Conservation (phyloP, 2,888 invertebrate genomes). For the Ennomos erosarius region DNA sequence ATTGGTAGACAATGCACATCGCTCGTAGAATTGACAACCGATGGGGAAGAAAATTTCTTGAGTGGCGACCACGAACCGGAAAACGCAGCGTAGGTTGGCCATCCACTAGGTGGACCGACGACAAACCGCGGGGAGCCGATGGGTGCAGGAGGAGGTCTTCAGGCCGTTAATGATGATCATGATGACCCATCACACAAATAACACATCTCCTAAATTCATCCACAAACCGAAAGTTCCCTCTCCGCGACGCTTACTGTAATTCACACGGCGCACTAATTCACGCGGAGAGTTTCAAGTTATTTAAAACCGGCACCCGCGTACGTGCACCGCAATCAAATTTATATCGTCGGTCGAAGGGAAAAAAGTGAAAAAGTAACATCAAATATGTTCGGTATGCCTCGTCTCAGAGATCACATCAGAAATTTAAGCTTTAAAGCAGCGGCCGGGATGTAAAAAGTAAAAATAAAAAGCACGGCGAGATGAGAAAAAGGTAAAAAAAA, state of each 20-base stretch:
- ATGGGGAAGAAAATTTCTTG: too few species aligned
- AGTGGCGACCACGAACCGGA: too few species aligned
- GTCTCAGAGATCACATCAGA: constrained; percentile 80
- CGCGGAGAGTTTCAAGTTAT: constrained; percentile 41
- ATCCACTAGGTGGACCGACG: too few species aligned
- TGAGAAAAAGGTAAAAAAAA: constrained; percentile 49
- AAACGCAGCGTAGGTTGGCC: too few species aligned
- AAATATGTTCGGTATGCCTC: constrained; percentile 83
- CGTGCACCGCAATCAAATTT: constrained; percentile 67
- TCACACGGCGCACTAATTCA: constrained; percentile 55
- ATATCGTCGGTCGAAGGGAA: constrained; percentile 60
- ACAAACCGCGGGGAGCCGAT: too few species aligned
- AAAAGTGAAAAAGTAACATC: constrained; percentile 74
- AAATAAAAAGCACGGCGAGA: constrained; percentile 45
- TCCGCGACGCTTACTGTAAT: constrained; percentile 49
- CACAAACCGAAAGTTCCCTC: constrained; percentile 5
- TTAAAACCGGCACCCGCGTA: constrained; percentile 54
- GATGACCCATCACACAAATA: constrained; percentile 36
- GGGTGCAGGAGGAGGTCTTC: too few species aligned
- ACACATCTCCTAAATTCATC: constrained; percentile 23
- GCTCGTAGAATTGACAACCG: too few species aligned
- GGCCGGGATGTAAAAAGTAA: constrained; percentile 62
- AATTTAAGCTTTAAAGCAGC: constrained; percentile 77
- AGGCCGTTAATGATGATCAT: too few species aligned
- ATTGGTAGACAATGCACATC: too few species aligned